Evolutionary conservation across 2,113 vertebrate species (phyloP).

Genomic region (Theristicus caerulescens): DNA sequence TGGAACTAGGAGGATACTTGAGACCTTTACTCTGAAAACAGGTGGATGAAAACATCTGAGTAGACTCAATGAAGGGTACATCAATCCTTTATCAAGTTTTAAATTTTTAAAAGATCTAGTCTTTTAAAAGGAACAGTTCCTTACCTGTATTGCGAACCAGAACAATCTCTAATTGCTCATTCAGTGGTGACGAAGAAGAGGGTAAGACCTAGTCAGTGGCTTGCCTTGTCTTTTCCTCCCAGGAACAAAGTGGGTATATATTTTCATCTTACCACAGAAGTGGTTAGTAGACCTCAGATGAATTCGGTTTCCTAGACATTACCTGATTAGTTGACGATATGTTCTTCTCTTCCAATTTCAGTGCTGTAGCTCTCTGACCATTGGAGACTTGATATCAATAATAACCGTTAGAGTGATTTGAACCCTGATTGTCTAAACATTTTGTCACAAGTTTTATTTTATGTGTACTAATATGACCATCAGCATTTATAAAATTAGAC

Average conservation of each 20-base stretch:
- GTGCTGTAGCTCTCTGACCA: neutral
- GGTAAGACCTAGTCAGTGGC: neutral
- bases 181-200: neutral
- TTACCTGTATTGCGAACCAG: neutral
- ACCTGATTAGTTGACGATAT: neutral
- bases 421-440: neutral
- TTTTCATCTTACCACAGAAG: neutral
- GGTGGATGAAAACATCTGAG: neutral
- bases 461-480: neutral
- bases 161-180: neutral
- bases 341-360: neutral
- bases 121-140: neutral
- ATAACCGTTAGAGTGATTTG: neutral
- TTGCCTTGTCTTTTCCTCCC: neutral
- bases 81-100: neutral
- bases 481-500: neutral
- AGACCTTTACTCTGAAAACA: neutral
- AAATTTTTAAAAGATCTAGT: neutral
- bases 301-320: neutral
- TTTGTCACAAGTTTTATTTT: constrained; percentile 4
- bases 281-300: neutral
- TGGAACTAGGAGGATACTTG: neutral
- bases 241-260: neutral
- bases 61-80: neutral
- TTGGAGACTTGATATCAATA: neutral